phyloP scores from a whole-genome alignment of 2,797 vertebrate genomes.

The Apogon hyalosoma region DNA sequence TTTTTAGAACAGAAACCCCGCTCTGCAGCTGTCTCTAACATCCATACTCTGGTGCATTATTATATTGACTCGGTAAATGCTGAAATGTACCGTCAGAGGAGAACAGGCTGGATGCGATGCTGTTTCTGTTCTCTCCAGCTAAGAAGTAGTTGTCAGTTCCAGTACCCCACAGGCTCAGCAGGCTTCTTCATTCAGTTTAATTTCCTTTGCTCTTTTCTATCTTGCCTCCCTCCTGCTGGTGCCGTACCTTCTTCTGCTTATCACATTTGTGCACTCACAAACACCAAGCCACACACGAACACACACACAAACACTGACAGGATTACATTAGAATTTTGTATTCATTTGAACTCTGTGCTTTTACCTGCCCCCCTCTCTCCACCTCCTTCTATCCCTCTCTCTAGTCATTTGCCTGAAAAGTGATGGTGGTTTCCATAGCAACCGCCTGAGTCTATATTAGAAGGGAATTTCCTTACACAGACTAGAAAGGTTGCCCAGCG shows the following conservation, averaged over 20 bases:
- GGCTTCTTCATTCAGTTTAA: constrained; percentile 43
- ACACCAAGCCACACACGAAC: constrained; percentile 5
- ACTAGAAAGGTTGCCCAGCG: constrained; percentile 47
- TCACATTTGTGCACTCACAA: constrained; percentile 38
- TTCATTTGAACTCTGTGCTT: constrained; percentile 55
- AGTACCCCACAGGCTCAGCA: constrained; percentile 35
- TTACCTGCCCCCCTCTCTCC: not conserved
- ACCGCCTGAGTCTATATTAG: constrained; percentile 55
- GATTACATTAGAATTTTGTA: constrained; percentile 50
- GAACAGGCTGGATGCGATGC: constrained; percentile 68
- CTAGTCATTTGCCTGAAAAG: constrained; percentile 50
- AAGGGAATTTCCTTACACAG: constrained; percentile 64
- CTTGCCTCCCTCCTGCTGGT: constrained; percentile 25
- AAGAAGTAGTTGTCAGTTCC: constrained; percentile 23
- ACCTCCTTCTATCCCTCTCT: constrained; percentile 33
- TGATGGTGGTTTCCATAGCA: constrained; percentile 73
- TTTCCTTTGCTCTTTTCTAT: constrained; percentile 40
- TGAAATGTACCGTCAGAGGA: constrained; percentile 71
- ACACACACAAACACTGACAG: not conserved
- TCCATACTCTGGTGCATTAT: constrained; percentile 1
- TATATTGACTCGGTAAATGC: constrained; percentile 60
- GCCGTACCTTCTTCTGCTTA: constrained; percentile 42
- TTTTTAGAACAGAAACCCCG: constrained; percentile 12
- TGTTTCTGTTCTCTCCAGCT: constrained; percentile 5
- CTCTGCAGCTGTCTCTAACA: constrained; percentile 17